Conservation (phyloP, 2,797 vertebrate genomes). For the Rhyacichthys aspro region DNA sequence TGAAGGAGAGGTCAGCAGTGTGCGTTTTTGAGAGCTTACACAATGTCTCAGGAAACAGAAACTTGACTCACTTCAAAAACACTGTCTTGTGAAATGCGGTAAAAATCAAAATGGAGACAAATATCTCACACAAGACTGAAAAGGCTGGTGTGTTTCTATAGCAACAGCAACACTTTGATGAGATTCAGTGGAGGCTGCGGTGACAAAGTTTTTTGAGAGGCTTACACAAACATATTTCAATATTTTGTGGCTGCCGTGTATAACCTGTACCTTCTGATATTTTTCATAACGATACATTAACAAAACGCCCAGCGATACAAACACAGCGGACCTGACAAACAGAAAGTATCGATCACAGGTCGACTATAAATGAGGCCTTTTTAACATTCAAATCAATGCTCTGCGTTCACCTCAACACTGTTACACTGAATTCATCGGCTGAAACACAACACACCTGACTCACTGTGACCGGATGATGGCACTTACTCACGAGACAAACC, state of each 20-base stretch:
- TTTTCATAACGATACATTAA: constrained; percentile 30
- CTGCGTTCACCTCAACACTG: constrained; percentile 28
- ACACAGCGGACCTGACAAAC: constrained; percentile 38
- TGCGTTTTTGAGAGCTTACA: constrained; percentile 22
- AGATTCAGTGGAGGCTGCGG: constrained; percentile 6
- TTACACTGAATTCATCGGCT: constrained; percentile 44
- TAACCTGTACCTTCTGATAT: constrained; percentile 4
- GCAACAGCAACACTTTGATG: constrained; percentile 41
- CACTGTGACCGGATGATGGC: constrained; percentile 29
- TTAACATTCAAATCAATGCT: constrained; percentile 57
- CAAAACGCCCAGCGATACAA: constrained; percentile 33
- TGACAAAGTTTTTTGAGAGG: constrained; percentile 31
- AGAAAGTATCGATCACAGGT: constrained; percentile 32
- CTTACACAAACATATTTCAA: not conserved
- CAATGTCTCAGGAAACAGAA: constrained; percentile 9
- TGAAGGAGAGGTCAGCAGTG: constrained; percentile 24
- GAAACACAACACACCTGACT: constrained; percentile 26
- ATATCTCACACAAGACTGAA: constrained; percentile 17
- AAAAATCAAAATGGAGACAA: constrained; percentile 3
- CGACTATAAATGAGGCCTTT: constrained; percentile 29
- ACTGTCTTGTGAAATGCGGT: constrained; percentile 26
- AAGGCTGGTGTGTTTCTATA: constrained; percentile 37
- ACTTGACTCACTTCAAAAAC: too few species aligned
- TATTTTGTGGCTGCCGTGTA: constrained; percentile 3
- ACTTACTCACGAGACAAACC: constrained; percentile 28